A percentile compares a stretch with the other conserved stretches of the same genome.
Conservation (phyloP, 2,797 vertebrate species). For the Leucoraja ocellata region DNA sequence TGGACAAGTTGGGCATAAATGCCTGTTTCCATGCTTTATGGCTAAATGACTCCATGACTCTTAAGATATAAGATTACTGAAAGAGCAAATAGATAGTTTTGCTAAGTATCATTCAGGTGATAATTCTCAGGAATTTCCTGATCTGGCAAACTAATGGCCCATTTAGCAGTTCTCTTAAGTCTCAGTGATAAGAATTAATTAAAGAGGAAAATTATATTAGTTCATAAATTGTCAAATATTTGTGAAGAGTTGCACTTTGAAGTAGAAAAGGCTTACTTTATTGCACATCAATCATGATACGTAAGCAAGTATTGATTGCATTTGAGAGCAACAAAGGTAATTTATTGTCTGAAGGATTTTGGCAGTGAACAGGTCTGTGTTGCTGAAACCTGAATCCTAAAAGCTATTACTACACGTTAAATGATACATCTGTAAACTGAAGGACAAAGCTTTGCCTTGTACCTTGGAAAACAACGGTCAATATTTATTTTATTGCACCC, state of each 20-base stretch:
- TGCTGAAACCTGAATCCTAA: background rate
- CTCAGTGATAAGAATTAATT: background rate
- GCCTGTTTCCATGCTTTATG: no score
- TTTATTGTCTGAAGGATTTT: slow-evolving; percentile 11
- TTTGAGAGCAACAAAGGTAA: background rate
- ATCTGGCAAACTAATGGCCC: background rate
- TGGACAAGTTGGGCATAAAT: no score
- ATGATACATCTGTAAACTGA: background rate
- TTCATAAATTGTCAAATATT: background rate
- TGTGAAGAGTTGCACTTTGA: background rate
- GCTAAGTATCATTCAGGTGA: background rate
- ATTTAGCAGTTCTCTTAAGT: background rate
- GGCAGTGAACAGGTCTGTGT: background rate
- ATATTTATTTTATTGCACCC: slow-evolving; percentile 31
- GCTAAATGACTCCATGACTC: no score
- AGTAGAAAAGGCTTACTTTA: background rate
- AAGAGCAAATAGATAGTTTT: background rate
- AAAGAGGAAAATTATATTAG: background rate
- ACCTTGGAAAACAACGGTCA: background rate
- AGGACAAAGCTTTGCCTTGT: background rate
- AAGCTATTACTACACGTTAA: background rate
- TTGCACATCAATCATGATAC: background rate
- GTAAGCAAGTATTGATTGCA: background rate
- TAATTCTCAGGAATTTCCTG: background rate
- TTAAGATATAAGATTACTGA: background rate